phyloP scores from a whole-genome alignment of 2,888 invertebrate species.

The Dryococelus australis region DNA sequence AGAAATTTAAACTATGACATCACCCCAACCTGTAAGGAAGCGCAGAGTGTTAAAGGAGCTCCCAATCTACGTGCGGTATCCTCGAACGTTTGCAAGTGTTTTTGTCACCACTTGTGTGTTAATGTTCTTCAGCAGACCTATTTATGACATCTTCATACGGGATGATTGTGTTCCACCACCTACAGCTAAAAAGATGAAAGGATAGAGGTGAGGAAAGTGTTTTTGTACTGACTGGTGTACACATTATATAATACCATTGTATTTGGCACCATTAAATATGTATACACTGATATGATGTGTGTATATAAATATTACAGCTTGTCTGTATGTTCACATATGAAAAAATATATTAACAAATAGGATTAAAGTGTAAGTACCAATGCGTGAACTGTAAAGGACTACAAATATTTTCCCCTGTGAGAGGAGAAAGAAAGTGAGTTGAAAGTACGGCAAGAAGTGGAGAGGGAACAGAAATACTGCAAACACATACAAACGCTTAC shows the following conservation, averaged over 20 bases:
- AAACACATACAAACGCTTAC: too few species aligned
- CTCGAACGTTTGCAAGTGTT: constrained; percentile 60
- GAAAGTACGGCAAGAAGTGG: too few species aligned
- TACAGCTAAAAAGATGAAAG: constrained; percentile 26
- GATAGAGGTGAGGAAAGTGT: not conserved
- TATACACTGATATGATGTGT: not conserved
- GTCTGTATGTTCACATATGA: too few species aligned
- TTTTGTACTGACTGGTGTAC: not conserved
- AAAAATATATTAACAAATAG: too few species aligned
- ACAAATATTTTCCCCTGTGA: too few species aligned
- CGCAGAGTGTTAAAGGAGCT: constrained; percentile 60
- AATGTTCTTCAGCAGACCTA: constrained; percentile 73
- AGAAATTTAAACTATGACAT: not conserved
- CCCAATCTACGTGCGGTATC: constrained; percentile 69
- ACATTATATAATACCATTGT: too few species aligned
- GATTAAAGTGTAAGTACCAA: too few species aligned
- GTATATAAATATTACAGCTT: not conserved
- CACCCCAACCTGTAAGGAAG: constrained; percentile 25
- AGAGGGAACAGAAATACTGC: too few species aligned
- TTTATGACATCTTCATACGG: constrained; percentile 71
- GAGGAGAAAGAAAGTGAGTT: too few species aligned
- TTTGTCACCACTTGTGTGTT: constrained; percentile 61
- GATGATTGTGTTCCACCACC: constrained; percentile 52
- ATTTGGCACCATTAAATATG: not conserved
- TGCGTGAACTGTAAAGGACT: too few species aligned